These are phyloP conservation scores for Dromiciops gliroides DNA, from an alignment of 2,113 vertebrate genomes.

Conservation along the genomic window DNA sequence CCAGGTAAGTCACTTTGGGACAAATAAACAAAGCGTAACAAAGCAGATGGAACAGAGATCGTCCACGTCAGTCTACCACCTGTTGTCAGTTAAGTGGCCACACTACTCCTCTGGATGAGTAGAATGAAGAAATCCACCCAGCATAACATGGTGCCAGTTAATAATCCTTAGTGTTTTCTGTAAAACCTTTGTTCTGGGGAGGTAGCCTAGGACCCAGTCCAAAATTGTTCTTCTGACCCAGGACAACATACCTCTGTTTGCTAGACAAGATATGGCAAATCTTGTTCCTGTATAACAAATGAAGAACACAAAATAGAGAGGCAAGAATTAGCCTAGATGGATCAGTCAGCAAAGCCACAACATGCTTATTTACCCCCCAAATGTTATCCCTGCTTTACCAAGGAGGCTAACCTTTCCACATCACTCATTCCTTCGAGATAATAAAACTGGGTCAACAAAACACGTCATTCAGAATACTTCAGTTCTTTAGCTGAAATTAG, in stretches of 20 bases:
- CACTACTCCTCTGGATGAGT: conserved; percentile 1
- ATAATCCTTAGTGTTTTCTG: conserved; percentile 18
- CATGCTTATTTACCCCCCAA: too few species aligned
- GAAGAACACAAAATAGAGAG: conserved; percentile 7
- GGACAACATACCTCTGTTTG: not conserved
- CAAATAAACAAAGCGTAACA: conserved; percentile 18
- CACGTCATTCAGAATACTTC: too few species aligned
- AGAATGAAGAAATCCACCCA: conserved; percentile 4
- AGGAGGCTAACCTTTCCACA: too few species aligned
- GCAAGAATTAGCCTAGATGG: not conserved
- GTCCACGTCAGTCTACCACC: conserved; percentile 2
- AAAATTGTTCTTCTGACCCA: not conserved
- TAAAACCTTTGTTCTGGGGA: conserved; percentile 16
- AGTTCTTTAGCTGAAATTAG: too few species aligned
- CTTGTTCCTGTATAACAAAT: not conserved
- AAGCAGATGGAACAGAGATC: conserved; percentile 16
- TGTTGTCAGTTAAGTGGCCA: conserved; percentile 32
- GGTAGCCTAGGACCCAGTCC: not conserved
- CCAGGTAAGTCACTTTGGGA: conserved; percentile 50
- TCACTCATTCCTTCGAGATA: too few species aligned
- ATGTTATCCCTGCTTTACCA: too few species aligned
- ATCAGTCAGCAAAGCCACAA: not conserved
- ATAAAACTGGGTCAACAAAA: too few species aligned
- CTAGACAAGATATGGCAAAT: too few species aligned
- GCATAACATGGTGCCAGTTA: not conserved